phyloP scores from a whole-genome alignment of 1,140 invertebrate species.

The Drosophila athabasca region DNA sequence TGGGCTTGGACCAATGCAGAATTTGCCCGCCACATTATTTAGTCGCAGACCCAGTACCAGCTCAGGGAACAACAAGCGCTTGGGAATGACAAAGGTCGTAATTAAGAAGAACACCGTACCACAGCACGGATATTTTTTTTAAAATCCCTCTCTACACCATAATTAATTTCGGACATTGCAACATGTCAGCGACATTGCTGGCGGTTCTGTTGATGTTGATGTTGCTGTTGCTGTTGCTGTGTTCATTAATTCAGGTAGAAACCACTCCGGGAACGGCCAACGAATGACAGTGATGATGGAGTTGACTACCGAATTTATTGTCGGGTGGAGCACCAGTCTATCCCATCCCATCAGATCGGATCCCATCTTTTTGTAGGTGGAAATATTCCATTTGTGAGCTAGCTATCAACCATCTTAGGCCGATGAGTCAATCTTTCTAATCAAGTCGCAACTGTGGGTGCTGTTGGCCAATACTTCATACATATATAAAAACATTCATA shows the following conservation, averaged over 20 bases:
- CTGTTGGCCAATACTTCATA: no score
- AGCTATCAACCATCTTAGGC: constrained; percentile 1
- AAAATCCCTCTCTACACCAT: constrained; percentile 59
- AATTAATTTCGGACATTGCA: constrained; percentile 70
- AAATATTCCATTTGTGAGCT: constrained; percentile 10
- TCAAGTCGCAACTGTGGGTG: no score
- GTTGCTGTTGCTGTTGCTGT: constrained; percentile 44
- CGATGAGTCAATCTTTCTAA: no score
- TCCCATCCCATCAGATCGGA: constrained; percentile 25
- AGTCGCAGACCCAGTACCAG: constrained; percentile 14
- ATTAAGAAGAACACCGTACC: constrained; percentile 64
- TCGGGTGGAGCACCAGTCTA: constrained; percentile 22
- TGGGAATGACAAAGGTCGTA: constrained; percentile 57
- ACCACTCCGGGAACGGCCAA: constrained; percentile 7
- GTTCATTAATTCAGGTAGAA: constrained; percentile 63
- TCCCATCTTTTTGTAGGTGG: constrained; percentile 12
- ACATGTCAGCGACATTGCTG: constrained; percentile 55
- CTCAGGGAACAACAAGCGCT: constrained; percentile 21
- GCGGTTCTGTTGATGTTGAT: constrained; percentile 40
- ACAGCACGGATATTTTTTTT: constrained; percentile 40
- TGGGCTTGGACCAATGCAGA: constrained; percentile 59
- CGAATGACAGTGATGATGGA: constrained; percentile 46
- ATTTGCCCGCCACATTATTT: constrained; percentile 51
- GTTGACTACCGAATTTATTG: constrained; percentile 66
- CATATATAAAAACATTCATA: no score